These are phyloP conservation scores for Pantherophis guttatus DNA, from an alignment of 2,113 vertebrate species.

Conservation along the genomic window DNA sequence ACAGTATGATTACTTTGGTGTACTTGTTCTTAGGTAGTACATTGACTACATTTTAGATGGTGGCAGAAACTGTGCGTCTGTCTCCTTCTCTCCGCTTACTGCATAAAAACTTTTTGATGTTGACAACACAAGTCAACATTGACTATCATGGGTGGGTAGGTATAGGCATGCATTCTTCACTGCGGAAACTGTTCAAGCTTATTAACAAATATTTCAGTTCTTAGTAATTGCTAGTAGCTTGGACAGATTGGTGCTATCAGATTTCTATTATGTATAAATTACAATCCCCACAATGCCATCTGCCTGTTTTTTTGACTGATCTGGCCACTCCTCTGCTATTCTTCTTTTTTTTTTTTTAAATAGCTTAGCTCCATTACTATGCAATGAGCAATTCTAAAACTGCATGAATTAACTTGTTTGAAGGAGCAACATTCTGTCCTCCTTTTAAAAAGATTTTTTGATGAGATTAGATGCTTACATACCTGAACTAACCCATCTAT, in stretches of 20 bases:
- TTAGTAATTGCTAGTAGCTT: slow-evolving; percentile 26
- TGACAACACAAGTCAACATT: not conserved
- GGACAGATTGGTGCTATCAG: slow-evolving; percentile 6
- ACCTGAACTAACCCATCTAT: not conserved
- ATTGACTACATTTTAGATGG: not conserved
- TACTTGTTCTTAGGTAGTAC: not conserved
- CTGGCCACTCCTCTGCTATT: not conserved
- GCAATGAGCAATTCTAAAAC: not conserved
- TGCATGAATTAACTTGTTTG: not conserved
- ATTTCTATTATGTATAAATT: not conserved
- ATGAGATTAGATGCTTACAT: not conserved
- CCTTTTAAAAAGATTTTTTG: not conserved
- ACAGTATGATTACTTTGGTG: not conserved
- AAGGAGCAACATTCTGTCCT: not conserved
- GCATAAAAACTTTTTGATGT: not conserved
- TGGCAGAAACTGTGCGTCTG: not conserved
- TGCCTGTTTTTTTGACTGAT: not conserved
- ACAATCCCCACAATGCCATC: not conserved
- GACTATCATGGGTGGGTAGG: not conserved
- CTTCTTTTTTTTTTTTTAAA: not conserved
- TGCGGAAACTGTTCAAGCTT: slow-evolving; percentile 40
- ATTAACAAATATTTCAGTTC: slow-evolving; percentile 49
- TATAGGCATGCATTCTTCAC: slow-evolving; percentile 4
- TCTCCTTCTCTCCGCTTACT: not conserved
- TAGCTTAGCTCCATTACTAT: not conserved